These are phyloP conservation scores for Coluber constrictor DNA, from an alignment of 2,797 vertebrate species.

Conservation along the genomic window DNA sequence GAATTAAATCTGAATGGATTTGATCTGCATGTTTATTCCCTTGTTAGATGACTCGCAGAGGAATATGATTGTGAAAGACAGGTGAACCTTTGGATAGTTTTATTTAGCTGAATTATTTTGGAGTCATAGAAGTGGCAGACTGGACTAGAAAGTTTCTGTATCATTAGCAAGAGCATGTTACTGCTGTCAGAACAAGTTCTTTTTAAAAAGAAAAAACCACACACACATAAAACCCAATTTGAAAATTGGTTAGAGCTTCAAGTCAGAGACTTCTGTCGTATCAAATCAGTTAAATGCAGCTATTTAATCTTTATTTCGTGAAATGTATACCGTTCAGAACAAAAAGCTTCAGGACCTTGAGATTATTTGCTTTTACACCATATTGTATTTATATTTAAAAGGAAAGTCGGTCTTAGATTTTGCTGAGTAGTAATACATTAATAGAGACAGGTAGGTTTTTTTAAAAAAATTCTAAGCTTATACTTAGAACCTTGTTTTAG, in stretches of 20 bases:
- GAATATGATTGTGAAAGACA: not conserved
- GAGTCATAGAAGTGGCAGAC: not conserved
- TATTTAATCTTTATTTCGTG: not conserved
- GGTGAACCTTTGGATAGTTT: not conserved
- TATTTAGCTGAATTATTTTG: not conserved
- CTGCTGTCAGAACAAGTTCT: not conserved
- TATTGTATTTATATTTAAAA: not conserved
- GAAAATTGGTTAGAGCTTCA: not conserved
- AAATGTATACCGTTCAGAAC: not conserved
- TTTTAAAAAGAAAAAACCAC: not conserved
- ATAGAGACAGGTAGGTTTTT: not conserved
- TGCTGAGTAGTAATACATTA: not conserved
- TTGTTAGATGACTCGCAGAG: not conserved
- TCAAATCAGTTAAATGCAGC: not conserved
- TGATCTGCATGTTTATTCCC: not conserved
- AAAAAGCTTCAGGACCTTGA: not conserved
- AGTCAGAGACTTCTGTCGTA: not conserved
- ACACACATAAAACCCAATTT: not conserved
- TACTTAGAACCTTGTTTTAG: not conserved
- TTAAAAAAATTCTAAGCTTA: not conserved
- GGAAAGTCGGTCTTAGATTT: not conserved
- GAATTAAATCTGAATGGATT: slow-evolving; percentile 3
- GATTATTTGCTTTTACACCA: not conserved
- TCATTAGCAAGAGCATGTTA: not conserved
- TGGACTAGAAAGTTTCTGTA: not conserved